Percentiles rank a stretch among this genome's conserved stretches.
Evolutionary conservation across 1,140 invertebrate genomes (phyloP).

Genomic region (Diachasmimorpha longicaudata): DNA sequence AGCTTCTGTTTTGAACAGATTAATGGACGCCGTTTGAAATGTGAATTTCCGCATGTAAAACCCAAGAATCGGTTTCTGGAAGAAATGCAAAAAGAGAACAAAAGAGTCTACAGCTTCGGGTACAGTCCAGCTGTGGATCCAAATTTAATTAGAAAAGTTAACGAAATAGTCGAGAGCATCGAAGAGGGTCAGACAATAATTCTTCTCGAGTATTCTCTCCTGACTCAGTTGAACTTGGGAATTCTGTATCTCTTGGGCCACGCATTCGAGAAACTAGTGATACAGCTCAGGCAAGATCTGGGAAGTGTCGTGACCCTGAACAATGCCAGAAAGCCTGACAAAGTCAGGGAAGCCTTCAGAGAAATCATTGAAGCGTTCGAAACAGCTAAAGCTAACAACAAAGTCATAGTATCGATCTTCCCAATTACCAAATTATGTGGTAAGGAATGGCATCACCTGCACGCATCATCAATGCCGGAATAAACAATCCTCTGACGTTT

Average conservation of each 20-base stretch:
- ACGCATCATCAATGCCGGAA: not conserved
- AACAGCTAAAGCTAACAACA: slow-evolving; percentile 22
- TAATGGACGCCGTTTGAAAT: not conserved
- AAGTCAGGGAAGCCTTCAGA: slow-evolving; percentile 34
- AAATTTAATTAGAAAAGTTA: slow-evolving; percentile 37
- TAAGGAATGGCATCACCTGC: slow-evolving; percentile 40
- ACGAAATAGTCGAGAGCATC: slow-evolving; percentile 35
- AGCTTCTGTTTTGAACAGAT: slow-evolving; percentile 23
- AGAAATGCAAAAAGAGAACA: slow-evolving; percentile 18
- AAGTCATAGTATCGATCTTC: slow-evolving; percentile 46
- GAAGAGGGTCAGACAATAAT: slow-evolving; percentile 39
- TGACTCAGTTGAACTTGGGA: slow-evolving; percentile 57
- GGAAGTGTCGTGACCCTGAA: slow-evolving; percentile 48
- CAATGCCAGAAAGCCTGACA: slow-evolving; percentile 28
- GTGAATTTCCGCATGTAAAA: slow-evolving; percentile 34
- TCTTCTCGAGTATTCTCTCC: slow-evolving; percentile 53
- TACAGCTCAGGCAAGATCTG: slow-evolving; percentile 37
- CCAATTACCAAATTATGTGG: slow-evolving; percentile 47
- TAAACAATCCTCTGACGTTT: not conserved
- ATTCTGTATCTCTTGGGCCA: slow-evolving; percentile 51
- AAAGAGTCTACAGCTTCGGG: slow-evolving; percentile 43
- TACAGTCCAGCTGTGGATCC: slow-evolving; percentile 38
- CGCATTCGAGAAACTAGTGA: slow-evolving; percentile 46
- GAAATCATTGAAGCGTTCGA: slow-evolving; percentile 36
- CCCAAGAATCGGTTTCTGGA: slow-evolving; percentile 22